Conservation (phyloP, 2,888 invertebrate species). For the Limnephilus rhombicus region DNA sequence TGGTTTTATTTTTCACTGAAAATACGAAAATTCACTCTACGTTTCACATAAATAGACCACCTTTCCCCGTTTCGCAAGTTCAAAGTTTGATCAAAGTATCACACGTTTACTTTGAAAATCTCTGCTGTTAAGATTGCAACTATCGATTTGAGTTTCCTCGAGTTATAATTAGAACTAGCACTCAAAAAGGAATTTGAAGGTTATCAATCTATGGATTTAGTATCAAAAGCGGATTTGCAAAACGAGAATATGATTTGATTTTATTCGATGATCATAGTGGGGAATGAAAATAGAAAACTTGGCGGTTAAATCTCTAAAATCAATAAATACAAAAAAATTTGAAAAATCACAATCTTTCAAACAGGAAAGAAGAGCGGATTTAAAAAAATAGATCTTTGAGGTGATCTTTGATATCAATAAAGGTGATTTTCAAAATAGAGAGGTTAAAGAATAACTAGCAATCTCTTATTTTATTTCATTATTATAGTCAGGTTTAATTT, state of each 20-base stretch:
- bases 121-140: background rate
- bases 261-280: background rate
- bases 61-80: background rate
- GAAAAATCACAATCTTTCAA: background rate
- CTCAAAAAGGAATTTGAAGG: background rate
- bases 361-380: background rate
- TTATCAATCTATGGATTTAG: background rate
- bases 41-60: background rate
- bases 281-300: no score
- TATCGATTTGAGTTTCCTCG: background rate
- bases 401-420: no score
- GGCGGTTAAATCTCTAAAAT: no score
- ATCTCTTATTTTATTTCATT: no score
- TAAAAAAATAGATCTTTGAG: background rate
- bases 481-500: no score
- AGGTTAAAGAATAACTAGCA: no score
- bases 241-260: background rate
- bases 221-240: background rate
- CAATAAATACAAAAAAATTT: background rate
- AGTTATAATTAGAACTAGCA: background rate
- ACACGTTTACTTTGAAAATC: background rate
- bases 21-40: background rate
- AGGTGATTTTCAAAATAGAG: no score
- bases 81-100: background rate
- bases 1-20: background rate